These are phyloP conservation scores for Drosophila orosa DNA, from an alignment of 1,140 invertebrate genomes.

Conservation along the genomic window DNA sequence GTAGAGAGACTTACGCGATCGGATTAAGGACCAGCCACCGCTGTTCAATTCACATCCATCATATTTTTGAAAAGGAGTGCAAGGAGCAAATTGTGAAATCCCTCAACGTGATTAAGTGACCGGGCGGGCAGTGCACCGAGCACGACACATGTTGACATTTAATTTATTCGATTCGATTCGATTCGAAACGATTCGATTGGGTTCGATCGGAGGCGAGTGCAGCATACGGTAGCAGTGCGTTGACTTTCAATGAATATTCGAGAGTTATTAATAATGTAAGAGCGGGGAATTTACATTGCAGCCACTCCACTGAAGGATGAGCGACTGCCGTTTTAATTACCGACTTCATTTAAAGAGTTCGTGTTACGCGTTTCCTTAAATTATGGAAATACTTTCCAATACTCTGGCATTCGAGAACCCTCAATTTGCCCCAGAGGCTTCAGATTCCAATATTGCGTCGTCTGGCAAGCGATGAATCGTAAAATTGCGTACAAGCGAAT, in stretches of 20 bases:
- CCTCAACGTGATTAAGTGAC: slow-evolving; percentile 68
- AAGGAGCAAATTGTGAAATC: slow-evolving; percentile 12
- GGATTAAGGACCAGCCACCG: slow-evolving; percentile 5
- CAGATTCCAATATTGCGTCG: slow-evolving; percentile 22
- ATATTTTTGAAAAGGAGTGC: slow-evolving; percentile 17
- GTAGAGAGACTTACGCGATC: not conserved
- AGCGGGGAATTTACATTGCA: slow-evolving; percentile 21
- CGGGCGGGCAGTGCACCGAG: slow-evolving; percentile 6
- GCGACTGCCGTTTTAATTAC: slow-evolving; percentile 36
- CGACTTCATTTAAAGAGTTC: slow-evolving; percentile 21
- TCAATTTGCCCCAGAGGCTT: slow-evolving; percentile 15
- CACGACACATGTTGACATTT: slow-evolving; percentile 67
- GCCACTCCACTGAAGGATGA: slow-evolving; percentile 11
- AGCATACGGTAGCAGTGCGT: slow-evolving; percentile 27
- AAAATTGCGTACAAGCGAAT: slow-evolving; percentile 46
- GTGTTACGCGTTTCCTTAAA: slow-evolving; percentile 11
- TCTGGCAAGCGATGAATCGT: slow-evolving; percentile 53
- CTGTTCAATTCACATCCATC: slow-evolving; percentile 19
- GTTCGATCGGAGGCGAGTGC: slow-evolving; percentile 16
- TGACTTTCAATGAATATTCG: slow-evolving; percentile 68
- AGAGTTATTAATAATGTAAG: slow-evolving; percentile 57
- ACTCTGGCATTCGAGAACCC: not conserved
- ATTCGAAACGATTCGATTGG: slow-evolving; percentile 10
- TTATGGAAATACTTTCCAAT: not conserved
- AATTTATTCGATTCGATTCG: slow-evolving; percentile 66